Evolutionary conservation across 2,797 vertebrate species (phyloP).

Genomic region (Gallinago stenura): DNA sequence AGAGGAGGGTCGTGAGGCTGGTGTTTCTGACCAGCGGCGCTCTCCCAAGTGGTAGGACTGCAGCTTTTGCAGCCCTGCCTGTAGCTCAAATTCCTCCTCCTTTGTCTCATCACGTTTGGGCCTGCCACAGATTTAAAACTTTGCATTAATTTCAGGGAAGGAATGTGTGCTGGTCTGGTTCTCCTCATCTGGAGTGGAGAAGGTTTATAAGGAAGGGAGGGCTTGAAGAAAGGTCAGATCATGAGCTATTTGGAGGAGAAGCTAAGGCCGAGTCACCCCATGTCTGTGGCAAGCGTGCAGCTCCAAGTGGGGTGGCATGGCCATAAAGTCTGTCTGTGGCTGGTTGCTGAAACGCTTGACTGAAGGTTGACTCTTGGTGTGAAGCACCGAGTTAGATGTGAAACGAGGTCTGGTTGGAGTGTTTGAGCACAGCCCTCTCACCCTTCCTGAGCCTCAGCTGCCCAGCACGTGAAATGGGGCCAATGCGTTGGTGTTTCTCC

Average conservation of each 20-base stretch:
- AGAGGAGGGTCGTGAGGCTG: not conserved
- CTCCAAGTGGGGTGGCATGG: rapidly evolving
- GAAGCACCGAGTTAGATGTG: not conserved
- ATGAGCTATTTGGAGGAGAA: not conserved
- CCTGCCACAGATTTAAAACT: not conserved
- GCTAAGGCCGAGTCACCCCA: not conserved
- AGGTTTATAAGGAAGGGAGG: not conserved
- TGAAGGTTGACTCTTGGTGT: not conserved
- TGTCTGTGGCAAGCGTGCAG: not conserved
- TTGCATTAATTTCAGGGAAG: not conserved
- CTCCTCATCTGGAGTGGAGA: not conserved
- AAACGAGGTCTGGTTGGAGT: not conserved
- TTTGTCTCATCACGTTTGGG: not conserved
- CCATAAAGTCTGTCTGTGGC: not conserved
- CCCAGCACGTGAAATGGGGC: not conserved
- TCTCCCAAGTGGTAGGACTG: not conserved
- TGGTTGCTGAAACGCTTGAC: rapidly evolving
- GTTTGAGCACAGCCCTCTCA: not conserved
- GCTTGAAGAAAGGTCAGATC: not conserved
- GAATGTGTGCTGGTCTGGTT: not conserved
- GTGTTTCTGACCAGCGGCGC: not conserved
- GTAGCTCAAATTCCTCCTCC: not conserved
- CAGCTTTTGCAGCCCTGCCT: not conserved
- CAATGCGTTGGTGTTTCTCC: not conserved
- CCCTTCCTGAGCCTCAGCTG: rapidly evolving